phyloP scores from a whole-genome alignment of 2,797 vertebrate genomes.

The Linurgus olivaceus region DNA sequence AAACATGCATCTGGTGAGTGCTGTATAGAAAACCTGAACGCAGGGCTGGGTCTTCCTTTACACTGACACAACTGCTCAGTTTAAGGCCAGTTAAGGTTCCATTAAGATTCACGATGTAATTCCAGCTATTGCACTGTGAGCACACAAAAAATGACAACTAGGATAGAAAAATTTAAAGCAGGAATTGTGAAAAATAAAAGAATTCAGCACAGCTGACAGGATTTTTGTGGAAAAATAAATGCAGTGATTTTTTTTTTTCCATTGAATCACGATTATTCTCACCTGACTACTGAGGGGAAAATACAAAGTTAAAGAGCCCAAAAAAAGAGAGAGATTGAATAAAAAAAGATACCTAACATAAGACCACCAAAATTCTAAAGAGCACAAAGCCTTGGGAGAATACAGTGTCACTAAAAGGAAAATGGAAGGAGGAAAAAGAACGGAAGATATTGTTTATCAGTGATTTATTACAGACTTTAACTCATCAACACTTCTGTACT shows the following conservation, averaged over 20 bases:
- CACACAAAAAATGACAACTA: not conserved
- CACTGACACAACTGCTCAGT: not conserved
- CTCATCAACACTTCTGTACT: not conserved
- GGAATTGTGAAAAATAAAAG: not conserved
- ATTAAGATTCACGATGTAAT: not conserved
- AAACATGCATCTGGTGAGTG: not conserved
- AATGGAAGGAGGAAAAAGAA: not conserved
- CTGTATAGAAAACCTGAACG: not conserved
- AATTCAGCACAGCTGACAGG: not conserved
- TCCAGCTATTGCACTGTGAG: not conserved
- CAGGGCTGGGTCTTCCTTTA: not conserved
- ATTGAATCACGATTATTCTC: not conserved
- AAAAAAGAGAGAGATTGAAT: not conserved
- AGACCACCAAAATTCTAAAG: not conserved
- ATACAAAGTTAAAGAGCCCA: not conserved
- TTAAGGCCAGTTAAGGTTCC: not conserved
- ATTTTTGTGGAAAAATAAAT: not conserved
- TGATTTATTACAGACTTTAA: not conserved
- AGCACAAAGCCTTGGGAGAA: not conserved
- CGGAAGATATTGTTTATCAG: not conserved
- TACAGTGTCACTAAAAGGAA: not conserved
- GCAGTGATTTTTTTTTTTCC: not conserved
- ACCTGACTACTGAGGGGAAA: not conserved
- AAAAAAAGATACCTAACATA: not conserved
- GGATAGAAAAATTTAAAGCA: not conserved